Evolutionary conservation across 2,113 vertebrate species (phyloP).

Genomic region (Jaculus jaculus): DNA sequence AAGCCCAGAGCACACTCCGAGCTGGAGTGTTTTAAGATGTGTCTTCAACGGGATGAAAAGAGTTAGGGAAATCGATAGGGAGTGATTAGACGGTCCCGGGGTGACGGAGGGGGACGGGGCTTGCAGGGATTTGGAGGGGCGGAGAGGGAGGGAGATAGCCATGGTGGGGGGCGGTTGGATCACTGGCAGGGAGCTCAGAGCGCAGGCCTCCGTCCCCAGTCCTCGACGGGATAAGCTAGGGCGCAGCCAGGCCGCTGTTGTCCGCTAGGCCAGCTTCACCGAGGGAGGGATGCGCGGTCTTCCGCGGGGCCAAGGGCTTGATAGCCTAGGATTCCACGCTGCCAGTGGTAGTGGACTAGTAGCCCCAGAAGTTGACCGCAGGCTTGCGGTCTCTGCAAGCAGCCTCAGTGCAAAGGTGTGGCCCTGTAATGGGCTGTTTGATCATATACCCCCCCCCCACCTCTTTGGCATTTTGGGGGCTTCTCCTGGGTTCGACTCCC

Average conservation of each 20-base stretch:
- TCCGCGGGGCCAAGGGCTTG: background rate
- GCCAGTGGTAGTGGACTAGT: background rate
- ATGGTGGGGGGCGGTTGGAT: constrained; percentile 75
- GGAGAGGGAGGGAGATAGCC: constrained; percentile 70
- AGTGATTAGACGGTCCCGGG: constrained; percentile 90
- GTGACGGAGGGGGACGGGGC: constrained; percentile 83
- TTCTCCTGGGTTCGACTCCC: too few species aligned
- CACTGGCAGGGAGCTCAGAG: background rate
- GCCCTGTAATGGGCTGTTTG: background rate
- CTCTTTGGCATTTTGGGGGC: background rate
- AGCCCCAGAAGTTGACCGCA: background rate
- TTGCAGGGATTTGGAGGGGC: constrained; percentile 84
- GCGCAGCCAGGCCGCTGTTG: background rate
- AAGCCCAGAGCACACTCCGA: constrained; percentile 92
- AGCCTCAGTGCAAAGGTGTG: background rate
- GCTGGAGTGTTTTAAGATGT: constrained; percentile 91
- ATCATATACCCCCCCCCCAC: background rate
- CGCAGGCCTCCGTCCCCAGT: constrained; percentile 24
- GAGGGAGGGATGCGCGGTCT: background rate
- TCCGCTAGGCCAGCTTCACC: background rate
- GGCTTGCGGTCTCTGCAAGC: background rate
- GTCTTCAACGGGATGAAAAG: constrained; percentile 92
- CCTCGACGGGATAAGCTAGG: constrained; percentile 54
- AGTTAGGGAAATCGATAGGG: constrained; percentile 94
- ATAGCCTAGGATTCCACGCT: background rate